These are phyloP conservation scores for Porites evermanni DNA, from an alignment of 92 coral and sea anemone genomes.

Conservation along the genomic window DNA sequence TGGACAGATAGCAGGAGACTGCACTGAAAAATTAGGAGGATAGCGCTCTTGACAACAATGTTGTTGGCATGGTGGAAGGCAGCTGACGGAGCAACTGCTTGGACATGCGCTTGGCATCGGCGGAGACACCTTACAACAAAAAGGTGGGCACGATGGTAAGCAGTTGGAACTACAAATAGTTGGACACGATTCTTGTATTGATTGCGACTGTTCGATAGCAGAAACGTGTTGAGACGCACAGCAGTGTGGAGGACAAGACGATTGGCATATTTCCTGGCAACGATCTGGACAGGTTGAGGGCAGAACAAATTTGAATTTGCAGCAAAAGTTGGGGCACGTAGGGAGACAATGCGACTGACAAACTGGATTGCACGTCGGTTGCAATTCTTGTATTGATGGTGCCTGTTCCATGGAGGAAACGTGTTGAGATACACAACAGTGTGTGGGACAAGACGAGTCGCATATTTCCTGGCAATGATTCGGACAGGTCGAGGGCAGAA, in stretches of 20 bases:
- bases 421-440: slow-evolving; percentile 38
- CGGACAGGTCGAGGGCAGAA: slow-evolving; percentile 53
- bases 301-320: slow-evolving; percentile 10
- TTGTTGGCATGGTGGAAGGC: slow-evolving; percentile 31
- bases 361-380: slow-evolving; percentile 20
- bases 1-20: slow-evolving; percentile 1
- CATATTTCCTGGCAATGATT: slow-evolving; percentile 39
- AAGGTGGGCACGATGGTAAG: slow-evolving; percentile 36
- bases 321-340: slow-evolving; percentile 68
- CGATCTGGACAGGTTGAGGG: slow-evolving; percentile 54
- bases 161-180: slow-evolving; percentile 28
- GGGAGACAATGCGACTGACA: slow-evolving; percentile 62
- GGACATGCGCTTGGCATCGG: slow-evolving; percentile 26
- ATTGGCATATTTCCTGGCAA: slow-evolving; percentile 36
- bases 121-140: slow-evolving; percentile 27
- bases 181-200: slow-evolving; percentile 26
- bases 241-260: slow-evolving; percentile 60
- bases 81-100: neutral
- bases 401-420: neutral
- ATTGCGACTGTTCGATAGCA: neutral
- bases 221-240: slow-evolving; percentile 9
- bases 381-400: slow-evolving; percentile 2
- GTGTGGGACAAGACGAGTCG: slow-evolving; percentile 48
- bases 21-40: neutral
- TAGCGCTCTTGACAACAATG: slow-evolving; percentile 13